These are phyloP conservation scores for Phylloscopus whistleri DNA, from an alignment of 2,113 vertebrate genomes.

Conservation along the genomic window DNA sequence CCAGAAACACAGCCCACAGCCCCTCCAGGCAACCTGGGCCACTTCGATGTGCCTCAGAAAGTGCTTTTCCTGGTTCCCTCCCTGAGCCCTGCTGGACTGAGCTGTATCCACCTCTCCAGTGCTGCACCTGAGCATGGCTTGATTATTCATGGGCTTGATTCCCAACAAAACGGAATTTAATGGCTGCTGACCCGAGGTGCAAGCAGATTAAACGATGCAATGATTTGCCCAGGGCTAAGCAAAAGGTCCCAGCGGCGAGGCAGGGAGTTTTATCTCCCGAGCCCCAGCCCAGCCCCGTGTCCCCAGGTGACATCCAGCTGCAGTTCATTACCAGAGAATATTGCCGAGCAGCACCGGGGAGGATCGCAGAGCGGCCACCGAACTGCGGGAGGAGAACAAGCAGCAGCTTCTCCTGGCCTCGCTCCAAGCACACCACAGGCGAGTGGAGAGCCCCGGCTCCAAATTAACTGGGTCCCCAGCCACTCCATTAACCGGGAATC, in stretches of 20 bases:
- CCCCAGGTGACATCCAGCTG: conserved; percentile 31
- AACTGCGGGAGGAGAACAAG: conserved; percentile 25
- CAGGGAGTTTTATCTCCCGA: not conserved
- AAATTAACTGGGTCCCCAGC: conserved; percentile 68
- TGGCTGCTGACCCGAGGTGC: not conserved
- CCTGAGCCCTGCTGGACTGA: not conserved
- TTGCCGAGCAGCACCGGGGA: not conserved
- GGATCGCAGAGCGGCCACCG: conserved; percentile 31
- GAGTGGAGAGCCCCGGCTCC: conserved; percentile 54
- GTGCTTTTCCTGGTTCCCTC: not conserved
- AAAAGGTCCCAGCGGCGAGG: conserved; percentile 39
- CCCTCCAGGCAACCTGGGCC: not conserved
- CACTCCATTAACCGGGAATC: conserved; percentile 57
- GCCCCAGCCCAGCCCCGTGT: not conserved
- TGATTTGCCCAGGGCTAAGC: conserved; percentile 42
- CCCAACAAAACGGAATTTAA: not conserved
- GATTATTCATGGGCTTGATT: conserved; percentile 19
- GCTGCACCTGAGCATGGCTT: not conserved
- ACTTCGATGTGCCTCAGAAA: not conserved
- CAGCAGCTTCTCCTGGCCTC: conserved; percentile 50
- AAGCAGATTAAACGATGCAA: conserved; percentile 42
- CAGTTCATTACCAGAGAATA: not conserved
- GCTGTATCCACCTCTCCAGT: not conserved
- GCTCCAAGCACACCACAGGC: conserved; percentile 57
- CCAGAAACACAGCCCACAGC: not conserved